Evolutionary conservation across 2,888 invertebrate genomes (phyloP), one percentile per base, ranked within the genome.

Genomic region (Protodeltote pygarga): DNA sequence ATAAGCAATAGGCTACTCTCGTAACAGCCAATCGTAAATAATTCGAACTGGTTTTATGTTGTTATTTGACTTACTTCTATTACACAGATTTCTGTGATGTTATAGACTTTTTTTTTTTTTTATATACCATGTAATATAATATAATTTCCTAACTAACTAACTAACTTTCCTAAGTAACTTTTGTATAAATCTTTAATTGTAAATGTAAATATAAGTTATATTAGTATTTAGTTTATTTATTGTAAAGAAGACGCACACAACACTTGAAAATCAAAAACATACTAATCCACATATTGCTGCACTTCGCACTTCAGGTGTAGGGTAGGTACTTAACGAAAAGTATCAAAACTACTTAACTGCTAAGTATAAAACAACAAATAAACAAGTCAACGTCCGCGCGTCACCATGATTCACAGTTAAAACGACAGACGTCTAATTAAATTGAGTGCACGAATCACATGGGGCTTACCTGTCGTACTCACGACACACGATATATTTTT

Each of bases 351-450:
- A 15, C 49, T 17, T 37, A 47, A 46, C 27, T 5, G 13, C 51
- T 37, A 11, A 44, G 38, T 35, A 28, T 41, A 41, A 32, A 46
- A 63, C 27, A 16, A 63, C 58, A 38, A 57, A 16, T 66, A 48
- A 51, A 65, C 38, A 40, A 35, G 47, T 34, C 57, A 19, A 44
- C 51, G 39, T 41, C 34, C 6, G 9, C 11, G 3, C 8, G 27
- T 32, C 31, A 40, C 25, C 34, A 27, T 57, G 61, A 46, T 48
- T 65, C 35, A 59, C 42, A 13, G 46, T 19, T 29, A 40, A 10
- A 50, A 40, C 40, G 66, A 62, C n/a, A n/a, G n/a, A n/a, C 67
- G 42, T 77, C 77, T 79, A 73, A 81, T 83, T 79, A 75, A 47
- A 42, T 35, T 70, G 53, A 79, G 77, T 80, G 80, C 72, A 58